Evolutionary conservation across 35 echinoderm and acorn worm genomes (phyloP).

Genomic region (Lytechinus variegatus): DNA sequence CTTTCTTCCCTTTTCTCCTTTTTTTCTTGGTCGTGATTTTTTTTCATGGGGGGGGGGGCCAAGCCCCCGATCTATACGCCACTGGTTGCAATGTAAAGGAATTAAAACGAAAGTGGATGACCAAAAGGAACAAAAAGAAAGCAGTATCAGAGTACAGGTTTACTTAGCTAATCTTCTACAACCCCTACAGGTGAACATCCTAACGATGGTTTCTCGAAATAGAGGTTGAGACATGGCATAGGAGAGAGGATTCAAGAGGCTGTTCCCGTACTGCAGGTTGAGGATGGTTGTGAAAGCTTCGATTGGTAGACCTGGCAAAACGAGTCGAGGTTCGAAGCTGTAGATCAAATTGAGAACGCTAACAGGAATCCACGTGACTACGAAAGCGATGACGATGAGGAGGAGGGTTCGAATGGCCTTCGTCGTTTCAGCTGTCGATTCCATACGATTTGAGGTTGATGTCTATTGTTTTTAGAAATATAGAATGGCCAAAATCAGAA

Average conservation of each 20-base stretch:
- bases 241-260: not conserved
- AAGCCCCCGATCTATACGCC: no score
- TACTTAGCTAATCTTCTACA: no score
- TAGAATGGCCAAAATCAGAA: not conserved
- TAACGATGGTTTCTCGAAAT: not conserved
- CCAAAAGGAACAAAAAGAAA: no score
- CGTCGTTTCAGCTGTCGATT: not conserved
- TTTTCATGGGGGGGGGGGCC: no score
- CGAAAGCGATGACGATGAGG: slow-evolving; percentile 21
- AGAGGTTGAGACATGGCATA: not conserved
- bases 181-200: not conserved
- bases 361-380: not conserved
- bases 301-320: not conserved
- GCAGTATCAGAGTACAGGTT: no score
- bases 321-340: not conserved
- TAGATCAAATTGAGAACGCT: not conserved
- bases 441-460: not conserved
- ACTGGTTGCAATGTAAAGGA: no score
- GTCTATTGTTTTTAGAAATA: not conserved
- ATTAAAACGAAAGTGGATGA: no score
- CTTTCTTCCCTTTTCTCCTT: no score
- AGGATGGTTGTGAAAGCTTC: not conserved
- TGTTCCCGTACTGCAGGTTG: not conserved
- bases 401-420: not conserved
- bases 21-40: no score